Percentiles rank a stretch among this genome's conserved stretches.
Evolutionary conservation across 2,113 vertebrate species (phyloP).

Genomic region (Myiopsitta monachus): DNA sequence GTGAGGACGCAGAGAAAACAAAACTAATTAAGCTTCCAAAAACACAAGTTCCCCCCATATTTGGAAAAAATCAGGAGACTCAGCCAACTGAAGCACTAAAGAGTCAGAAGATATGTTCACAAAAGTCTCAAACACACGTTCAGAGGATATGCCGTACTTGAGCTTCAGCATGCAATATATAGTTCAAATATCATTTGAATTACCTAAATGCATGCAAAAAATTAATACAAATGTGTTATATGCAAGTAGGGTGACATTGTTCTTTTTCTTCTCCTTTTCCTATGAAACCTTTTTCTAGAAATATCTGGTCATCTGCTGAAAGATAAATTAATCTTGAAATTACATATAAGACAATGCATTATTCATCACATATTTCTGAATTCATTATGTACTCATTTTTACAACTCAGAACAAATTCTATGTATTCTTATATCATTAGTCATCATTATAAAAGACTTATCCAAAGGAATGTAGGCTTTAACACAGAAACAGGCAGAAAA

Average conservation of each 20-base stretch:
- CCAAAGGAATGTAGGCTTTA: neutral
- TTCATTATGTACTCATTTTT: neutral
- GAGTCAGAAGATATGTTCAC: neutral
- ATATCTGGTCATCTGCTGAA: neutral
- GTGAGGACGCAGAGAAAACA: neutral
- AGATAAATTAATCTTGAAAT: neutral
- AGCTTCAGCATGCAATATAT: neutral
- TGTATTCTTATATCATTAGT: neutral
- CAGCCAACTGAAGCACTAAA: neutral
- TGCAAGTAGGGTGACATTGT: neutral
- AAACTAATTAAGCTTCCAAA: neutral
- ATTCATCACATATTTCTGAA: neutral
- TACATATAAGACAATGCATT: neutral
- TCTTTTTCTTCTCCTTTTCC: neutral
- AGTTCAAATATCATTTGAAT: neutral
- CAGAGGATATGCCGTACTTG: neutral
- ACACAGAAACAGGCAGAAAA: neutral
- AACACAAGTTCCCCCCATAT: neutral
- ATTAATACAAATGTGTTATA: neutral
- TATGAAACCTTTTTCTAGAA: neutral
- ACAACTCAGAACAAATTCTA: neutral
- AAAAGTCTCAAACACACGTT: neutral
- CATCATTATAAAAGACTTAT: neutral
- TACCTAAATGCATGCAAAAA: neutral
- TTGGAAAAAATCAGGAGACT: neutral